Conservation (phyloP, 1,140 invertebrate genomes). For the Zaprionus gabonicus region DNA sequence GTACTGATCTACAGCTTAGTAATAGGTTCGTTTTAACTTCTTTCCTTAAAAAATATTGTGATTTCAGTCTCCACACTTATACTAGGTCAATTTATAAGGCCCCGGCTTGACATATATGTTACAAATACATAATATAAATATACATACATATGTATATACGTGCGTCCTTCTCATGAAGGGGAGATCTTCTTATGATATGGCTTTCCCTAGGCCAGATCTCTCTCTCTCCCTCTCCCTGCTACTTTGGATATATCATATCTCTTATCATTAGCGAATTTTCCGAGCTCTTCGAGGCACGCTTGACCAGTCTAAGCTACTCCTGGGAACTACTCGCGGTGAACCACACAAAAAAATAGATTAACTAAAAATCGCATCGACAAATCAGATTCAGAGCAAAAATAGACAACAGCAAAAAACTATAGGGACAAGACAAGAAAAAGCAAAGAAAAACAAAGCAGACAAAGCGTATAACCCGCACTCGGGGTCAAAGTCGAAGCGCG, state of each 20-base stretch:
- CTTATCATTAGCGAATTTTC: background rate
- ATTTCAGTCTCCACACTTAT: too few relatives aligned
- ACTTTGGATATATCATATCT: background rate
- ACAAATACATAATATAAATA: too few relatives aligned
- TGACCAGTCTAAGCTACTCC: slow-evolving; percentile 29
- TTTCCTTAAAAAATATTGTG: too few relatives aligned
- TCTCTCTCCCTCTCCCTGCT: too few relatives aligned
- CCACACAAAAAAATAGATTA: slow-evolving; percentile 43
- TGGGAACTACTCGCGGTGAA: slow-evolving; percentile 4
- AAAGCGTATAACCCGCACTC: slow-evolving; percentile 16
- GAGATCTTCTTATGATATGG: too few relatives aligned
- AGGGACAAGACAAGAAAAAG: slow-evolving; percentile 1
- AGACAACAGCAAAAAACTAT: background rate
- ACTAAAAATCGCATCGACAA: slow-evolving; percentile 64
- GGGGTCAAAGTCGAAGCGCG: slow-evolving; percentile 36
- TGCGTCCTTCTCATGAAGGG: too few relatives aligned
- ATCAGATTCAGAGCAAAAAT: slow-evolving; percentile 52
- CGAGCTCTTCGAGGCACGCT: background rate
- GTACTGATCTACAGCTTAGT: too few relatives aligned
- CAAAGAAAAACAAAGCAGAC: slow-evolving; percentile 18
- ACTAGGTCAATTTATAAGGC: too few relatives aligned
- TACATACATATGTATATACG: too few relatives aligned
- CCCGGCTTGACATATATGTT: too few relatives aligned
- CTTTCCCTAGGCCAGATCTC: too few relatives aligned
- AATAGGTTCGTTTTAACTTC: too few relatives aligned